phyloP scores from a whole-genome alignment of 92 coral and sea anemone genomes.

The Meandrina meandrites region DNA sequence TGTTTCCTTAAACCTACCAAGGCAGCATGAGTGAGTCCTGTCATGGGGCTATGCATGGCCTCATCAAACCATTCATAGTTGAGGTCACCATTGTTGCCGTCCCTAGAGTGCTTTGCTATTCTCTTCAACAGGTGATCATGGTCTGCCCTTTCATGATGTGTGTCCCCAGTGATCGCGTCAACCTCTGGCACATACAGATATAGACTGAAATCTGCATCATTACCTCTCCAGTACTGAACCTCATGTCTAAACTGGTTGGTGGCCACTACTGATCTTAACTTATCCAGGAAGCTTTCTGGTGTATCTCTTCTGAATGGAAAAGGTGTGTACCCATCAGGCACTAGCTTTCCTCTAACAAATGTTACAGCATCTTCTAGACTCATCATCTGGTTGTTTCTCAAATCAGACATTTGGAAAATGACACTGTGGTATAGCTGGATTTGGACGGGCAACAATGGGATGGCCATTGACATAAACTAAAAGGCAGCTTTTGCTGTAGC shows the following conservation, averaged over 20 bases:
- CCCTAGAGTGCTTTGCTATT: conserved; percentile 43
- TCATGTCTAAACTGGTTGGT: conserved; percentile 39
- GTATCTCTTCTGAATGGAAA: conserved; percentile 48
- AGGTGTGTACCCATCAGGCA: conserved; percentile 55
- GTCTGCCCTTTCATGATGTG: conserved; percentile 43
- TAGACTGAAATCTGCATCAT: conserved; percentile 17
- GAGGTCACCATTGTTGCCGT: conserved; percentile 26
- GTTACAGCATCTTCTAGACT: conserved; percentile 46
- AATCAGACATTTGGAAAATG: conserved; percentile 12
- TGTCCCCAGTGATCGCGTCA: conserved; percentile 37
- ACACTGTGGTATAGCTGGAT: conserved; percentile 40
- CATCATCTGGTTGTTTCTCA: conserved; percentile 12
- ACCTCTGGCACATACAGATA: conserved; percentile 25
- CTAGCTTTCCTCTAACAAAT: conserved; percentile 42
- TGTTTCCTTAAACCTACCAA: conserved; percentile 48
- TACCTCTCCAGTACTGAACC: conserved; percentile 22
- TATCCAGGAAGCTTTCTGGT: conserved; percentile 57
- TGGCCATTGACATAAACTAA: conserved; percentile 35
- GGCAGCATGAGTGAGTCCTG: conserved; percentile 56
- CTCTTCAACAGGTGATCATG: conserved; percentile 35
- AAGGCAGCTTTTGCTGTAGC: too few species aligned
- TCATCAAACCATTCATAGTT: conserved; percentile 41
- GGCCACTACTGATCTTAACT: conserved; percentile 56
- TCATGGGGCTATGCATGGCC: conserved; percentile 40
- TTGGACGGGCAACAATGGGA: conserved; percentile 31